phyloP scores from a whole-genome alignment of 2,113 vertebrate genomes.

The Grammomys surdaster region DNA sequence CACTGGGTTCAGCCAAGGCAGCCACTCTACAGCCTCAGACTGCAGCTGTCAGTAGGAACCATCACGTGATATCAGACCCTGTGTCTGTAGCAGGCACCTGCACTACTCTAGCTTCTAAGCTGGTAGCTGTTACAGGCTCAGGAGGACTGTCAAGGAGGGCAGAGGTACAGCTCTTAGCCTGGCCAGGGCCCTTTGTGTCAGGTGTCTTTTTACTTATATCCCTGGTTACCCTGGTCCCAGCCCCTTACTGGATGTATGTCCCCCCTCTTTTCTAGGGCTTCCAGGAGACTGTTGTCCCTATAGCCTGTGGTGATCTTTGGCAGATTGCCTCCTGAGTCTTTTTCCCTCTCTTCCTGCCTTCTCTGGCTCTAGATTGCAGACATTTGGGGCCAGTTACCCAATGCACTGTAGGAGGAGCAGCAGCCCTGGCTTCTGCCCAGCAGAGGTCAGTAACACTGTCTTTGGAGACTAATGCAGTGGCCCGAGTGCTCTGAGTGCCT shows the following conservation, averaged over 20 bases:
- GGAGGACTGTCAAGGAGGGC: background rate
- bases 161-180: too few relatives aligned
- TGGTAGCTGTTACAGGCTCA: background rate
- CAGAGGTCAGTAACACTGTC: background rate
- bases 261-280: background rate
- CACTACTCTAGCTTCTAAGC: fast-evolving
- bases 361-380: background rate
- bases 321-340: background rate
- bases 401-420: background rate
- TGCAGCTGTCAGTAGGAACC: background rate
- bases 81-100: background rate
- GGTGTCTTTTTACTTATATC: fast-evolving
- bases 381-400: background rate
- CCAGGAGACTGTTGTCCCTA: background rate
- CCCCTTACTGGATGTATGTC: background rate
- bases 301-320: background rate
- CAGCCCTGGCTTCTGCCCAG: background rate
- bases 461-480: background rate
- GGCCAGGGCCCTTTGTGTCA: background rate
- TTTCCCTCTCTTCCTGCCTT: background rate
- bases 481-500: background rate
- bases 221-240: too few relatives aligned
- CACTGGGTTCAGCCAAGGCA: too few relatives aligned
- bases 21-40: background rate
- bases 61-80: background rate